Evolutionary conservation across 2,888 invertebrate species (phyloP), one percentile per base, ranked within the genome.

Genomic region (Coleophora flavipennella): DNA sequence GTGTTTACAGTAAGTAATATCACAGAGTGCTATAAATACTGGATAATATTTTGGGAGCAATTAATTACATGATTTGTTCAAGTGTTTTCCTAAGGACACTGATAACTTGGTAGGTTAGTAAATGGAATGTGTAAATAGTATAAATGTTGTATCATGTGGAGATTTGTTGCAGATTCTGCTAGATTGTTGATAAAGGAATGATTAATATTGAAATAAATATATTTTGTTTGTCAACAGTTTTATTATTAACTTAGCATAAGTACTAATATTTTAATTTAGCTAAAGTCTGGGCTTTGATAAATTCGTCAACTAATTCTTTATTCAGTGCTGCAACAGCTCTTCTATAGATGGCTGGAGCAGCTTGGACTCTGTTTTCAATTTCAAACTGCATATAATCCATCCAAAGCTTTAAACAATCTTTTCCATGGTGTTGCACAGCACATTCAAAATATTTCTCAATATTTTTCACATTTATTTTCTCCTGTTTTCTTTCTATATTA

Each of bases 311-410:
- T 37, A 85, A 58, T 14, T 73, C 66, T 36, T 85, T 76, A 37
- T 88, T 84, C 37, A 93, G 71, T 1, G 76, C 81, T 45, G 85
- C 84, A 33, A 89, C 70, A 14, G 93, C 92, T 59, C 89, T 86
- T 51, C 86, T 85, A 49, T 90, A 88, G 26, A 93, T 70, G 2
- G 76, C 63, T 0, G 86, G 75, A 27, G 88, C 81, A 42, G 74
- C 78, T 49, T 86, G 85, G 0, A 86, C 72, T 45, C 88, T 87
- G 3, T 91, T 90, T 47, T 87, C 83, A 43, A 86, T 85, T 80
- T 93, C 92, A 68, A 93, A 91, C 44, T 85, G 77, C 38, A 93
- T 87, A 56, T 89, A 91, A 53, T 92, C 87, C 49, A 91, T 79
- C 94, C 94, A 95, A 11, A 93, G 78, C 45, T 89, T 87, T 3